Evolutionary conservation across 2,113 vertebrate genomes (phyloP).

Genomic region (Vireo altiloquus): DNA sequence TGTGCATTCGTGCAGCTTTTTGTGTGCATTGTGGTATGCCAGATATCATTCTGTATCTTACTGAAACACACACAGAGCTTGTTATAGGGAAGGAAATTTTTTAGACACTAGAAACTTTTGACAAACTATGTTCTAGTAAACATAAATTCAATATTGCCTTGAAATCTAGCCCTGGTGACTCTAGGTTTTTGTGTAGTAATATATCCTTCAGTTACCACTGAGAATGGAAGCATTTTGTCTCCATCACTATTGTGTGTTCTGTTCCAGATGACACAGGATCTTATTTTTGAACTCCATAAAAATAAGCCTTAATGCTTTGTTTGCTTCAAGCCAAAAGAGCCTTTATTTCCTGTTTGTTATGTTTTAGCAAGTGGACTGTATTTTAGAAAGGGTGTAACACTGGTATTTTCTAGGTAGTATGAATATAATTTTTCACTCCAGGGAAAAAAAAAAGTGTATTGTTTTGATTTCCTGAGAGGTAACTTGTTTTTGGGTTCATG

Average conservation of each 20-base stretch:
- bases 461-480: neutral
- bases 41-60: neutral
- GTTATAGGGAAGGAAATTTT: neutral
- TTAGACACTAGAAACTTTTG: neutral
- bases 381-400: neutral
- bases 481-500: neutral
- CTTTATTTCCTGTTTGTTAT: neutral
- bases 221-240: neutral
- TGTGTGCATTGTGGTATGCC: neutral
- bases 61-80: neutral
- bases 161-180: neutral
- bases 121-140: neutral
- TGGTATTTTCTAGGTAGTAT: neutral
- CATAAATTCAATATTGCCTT: neutral
- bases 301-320: neutral
- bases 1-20: neutral
- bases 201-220: neutral
- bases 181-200: neutral
- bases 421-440: neutral
- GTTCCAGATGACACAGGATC: neutral
- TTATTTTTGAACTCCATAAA: neutral
- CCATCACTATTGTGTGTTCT: neutral
- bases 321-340: neutral
- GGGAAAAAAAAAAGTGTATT: neutral
- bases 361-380: neutral